Base-by-base conservation (phyloP, 2,888 invertebrate species). In the Drosophila merina region DNA sequence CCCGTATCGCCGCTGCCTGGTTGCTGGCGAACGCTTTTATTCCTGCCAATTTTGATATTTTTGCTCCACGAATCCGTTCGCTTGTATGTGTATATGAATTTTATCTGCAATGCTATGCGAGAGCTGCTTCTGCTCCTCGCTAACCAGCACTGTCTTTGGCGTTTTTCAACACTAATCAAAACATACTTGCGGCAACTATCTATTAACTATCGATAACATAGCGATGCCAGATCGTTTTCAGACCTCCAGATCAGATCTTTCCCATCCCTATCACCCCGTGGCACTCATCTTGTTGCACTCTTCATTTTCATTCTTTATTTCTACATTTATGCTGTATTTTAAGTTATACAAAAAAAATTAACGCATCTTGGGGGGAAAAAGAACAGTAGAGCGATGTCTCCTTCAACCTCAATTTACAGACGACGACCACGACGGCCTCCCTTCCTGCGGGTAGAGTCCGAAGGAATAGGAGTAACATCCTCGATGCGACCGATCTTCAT, bases 401-500 rank as follows among this genome's bases (percentile, higher is more conserved):
- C 36, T 69, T 77, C 68, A 72, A 36, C 36, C n/a, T n/a, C 59
- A 72, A 10, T 52, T 94, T 98, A 99, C 95, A 99, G 95, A 94
- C 99, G 96, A 93, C 99, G 96, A 94, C 99, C 99, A 94, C 99
- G 96, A 91, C 99, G 96, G 93, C 99, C 99, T 91, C 99, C 99
- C 97, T 99, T 99, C 95, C 99, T 98, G 92, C 99, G 96, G 58
- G 99, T 99, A 74, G 98, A 97, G 93, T 99, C 99, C 60, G 99
- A 98, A 89, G 99, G 99, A 92, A 99, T 99, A 25, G 99, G 99
- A 8, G 99, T 99, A 8, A 99, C 99, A 94, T 99, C 99, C 93
- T 97, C 99, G 92, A 99, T 99, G 89, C 99, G 96, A 55, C 99
- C 99, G 92, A 99, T 99, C 93, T 99, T 99, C 98, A 99, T 99